Conservation (phyloP, 2,113 vertebrate genomes). For the cattle (Bos taurus) region DNA sequence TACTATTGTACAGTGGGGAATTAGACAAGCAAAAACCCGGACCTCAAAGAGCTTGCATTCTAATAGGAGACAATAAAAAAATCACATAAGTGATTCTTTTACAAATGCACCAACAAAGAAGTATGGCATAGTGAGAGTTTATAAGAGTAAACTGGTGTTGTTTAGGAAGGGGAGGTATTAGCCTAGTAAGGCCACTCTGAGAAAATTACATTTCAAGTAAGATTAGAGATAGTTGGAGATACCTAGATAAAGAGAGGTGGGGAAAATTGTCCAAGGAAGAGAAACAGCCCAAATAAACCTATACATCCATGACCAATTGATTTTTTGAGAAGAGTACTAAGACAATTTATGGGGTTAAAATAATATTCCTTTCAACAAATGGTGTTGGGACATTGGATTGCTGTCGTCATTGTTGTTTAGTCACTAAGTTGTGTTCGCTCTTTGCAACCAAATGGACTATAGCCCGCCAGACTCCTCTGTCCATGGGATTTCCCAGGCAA, state of each 20-base stretch:
- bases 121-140: neutral
- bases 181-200: neutral
- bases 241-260: neutral
- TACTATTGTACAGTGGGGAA: neutral
- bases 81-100: neutral
- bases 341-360: neutral
- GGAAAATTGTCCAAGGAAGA: neutral
- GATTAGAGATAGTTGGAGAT: neutral
- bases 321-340: neutral
- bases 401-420: neutral
- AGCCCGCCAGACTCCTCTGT: neutral
- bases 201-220: neutral
- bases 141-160: neutral
- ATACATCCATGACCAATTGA: neutral
- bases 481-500: neutral
- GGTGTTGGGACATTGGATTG: neutral
- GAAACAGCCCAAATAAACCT: neutral
- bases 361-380: neutral
- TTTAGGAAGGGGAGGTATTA: neutral
- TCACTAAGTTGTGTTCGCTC: neutral
- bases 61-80: neutral
- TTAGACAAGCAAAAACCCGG: neutral
- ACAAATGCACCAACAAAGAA: neutral
- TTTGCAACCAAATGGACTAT: neutral
- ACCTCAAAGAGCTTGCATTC: neutral